Percentiles rank a stretch among this genome's conserved stretches.
Evolutionary conservation across 2,113 vertebrate genomes (phyloP).

Genomic region (Vireo altiloquus): DNA sequence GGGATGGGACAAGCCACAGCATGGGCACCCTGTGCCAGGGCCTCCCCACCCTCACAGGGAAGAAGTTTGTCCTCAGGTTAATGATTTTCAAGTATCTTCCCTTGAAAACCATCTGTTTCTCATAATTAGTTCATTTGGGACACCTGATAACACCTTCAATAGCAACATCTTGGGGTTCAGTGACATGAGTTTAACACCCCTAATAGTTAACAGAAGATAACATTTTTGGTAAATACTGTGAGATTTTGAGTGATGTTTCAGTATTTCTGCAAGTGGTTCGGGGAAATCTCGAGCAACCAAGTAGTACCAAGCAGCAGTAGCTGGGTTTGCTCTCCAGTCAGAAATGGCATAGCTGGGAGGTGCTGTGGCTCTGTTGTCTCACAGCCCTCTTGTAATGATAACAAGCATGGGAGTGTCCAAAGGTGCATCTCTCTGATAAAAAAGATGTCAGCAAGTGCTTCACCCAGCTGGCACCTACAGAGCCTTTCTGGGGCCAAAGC

Average conservation of each 20-base stretch:
- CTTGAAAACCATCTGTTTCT: neutral
- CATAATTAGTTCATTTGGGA: neutral
- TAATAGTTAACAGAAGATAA: neutral
- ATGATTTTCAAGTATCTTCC: neutral
- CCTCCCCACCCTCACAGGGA: fast-evolving
- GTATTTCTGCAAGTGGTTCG: neutral
- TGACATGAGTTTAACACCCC: neutral
- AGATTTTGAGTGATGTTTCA: neutral
- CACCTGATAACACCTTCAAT: neutral
- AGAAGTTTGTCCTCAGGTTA: neutral
- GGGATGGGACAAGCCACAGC: neutral
- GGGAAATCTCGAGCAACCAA: neutral
- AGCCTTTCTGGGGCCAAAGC: neutral
- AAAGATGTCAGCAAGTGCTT: neutral
- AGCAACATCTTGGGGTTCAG: neutral
- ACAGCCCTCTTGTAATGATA: neutral
- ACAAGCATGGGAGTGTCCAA: neutral
- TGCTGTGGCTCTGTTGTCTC: neutral
- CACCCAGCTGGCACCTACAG: neutral
- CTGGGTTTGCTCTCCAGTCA: neutral
- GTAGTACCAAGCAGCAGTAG: no score
- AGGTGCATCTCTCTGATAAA: neutral
- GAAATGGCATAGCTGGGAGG: neutral
- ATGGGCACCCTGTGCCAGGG: neutral
- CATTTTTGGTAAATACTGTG: neutral